Evolutionary conservation across 1,140 invertebrate species (phyloP), one percentile per base, ranked within the genome.

Genomic region (Akabosia matsudoensis): DNA sequence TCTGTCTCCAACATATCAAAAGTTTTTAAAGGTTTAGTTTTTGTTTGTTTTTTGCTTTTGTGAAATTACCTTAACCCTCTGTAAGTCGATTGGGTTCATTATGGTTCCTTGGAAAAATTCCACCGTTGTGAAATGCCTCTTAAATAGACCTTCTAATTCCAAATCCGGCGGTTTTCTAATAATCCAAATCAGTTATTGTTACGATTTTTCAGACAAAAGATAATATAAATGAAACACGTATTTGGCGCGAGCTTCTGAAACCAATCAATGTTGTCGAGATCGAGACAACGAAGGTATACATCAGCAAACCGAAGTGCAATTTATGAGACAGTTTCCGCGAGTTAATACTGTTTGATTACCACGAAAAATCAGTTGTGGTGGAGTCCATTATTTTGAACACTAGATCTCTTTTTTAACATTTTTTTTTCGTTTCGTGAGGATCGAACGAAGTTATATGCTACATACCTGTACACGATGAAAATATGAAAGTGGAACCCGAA

Each of bases 101-200:
- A 98, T 98, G 88, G 95, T 97, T 87, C 97, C 97, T 90, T 98
- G 95, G 91, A 98, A 98, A 91, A 98, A 99, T 89, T 98, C 96
- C 87, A 99, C 96, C 85, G 97, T 98, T 83, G 96, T 99, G 90
- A 98, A 98, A 90, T 98, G 96, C 87, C 97, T 91, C 90, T 99
- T 99, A 90, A 99, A 97, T 84, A 98, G 91, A 89, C 96, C 96
- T 74, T 74, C 45, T 74, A 52, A 78, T 77, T 80, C 79, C 76
- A 79, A 77, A 77, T 77, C 78, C 73, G 89, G 86, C 77, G 85
- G 85, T 82, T 87, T 87, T 84, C 86, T 87, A 79, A 64, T 31
- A 67, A 67, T 28, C 31, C 61, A 67, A 67, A 67, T 67, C 26
- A 67, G n/a, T 67, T 28, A 30, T 56, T 56, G 24, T 13, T 13